phyloP scores from a whole-genome alignment of 2,113 vertebrate species.

The Turdus rufiventris region DNA sequence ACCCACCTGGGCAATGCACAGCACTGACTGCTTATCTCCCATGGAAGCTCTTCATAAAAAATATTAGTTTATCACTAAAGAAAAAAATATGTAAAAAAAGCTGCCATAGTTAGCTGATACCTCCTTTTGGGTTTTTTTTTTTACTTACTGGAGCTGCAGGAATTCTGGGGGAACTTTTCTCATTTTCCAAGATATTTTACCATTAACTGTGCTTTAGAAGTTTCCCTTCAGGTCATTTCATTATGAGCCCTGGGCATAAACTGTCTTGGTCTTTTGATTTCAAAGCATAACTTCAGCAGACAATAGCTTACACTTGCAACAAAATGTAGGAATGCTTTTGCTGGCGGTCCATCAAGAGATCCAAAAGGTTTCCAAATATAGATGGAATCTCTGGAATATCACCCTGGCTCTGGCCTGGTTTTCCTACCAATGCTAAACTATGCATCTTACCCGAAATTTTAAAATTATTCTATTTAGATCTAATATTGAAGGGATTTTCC shows the following conservation, averaged over 20 bases:
- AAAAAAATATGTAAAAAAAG: not conserved
- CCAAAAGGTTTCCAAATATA: rapidly evolving
- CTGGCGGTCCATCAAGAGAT: not conserved
- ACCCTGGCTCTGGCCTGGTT: too few relatives aligned
- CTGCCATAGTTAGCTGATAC: not conserved
- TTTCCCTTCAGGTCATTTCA: not conserved
- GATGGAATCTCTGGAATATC: not conserved
- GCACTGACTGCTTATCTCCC: not conserved
- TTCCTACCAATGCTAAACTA: not conserved
- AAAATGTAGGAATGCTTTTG: not conserved
- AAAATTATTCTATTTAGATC: not conserved
- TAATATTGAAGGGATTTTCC: not conserved
- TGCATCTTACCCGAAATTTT: not conserved
- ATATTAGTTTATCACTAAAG: not conserved
- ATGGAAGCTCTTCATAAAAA: not conserved
- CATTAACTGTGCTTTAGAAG: not conserved
- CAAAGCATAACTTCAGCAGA: not conserved
- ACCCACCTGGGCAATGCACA: rapidly evolving
- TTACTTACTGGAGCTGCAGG: not conserved
- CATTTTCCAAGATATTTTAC: not conserved
- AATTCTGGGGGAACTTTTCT: not conserved
- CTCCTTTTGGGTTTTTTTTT: not conserved
- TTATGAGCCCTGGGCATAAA: not conserved
- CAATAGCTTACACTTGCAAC: not conserved
- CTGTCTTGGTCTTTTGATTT: not conserved